Evolutionary conservation across 2,113 vertebrate species (phyloP).

Genomic region (Pituophis catenifer): DNA sequence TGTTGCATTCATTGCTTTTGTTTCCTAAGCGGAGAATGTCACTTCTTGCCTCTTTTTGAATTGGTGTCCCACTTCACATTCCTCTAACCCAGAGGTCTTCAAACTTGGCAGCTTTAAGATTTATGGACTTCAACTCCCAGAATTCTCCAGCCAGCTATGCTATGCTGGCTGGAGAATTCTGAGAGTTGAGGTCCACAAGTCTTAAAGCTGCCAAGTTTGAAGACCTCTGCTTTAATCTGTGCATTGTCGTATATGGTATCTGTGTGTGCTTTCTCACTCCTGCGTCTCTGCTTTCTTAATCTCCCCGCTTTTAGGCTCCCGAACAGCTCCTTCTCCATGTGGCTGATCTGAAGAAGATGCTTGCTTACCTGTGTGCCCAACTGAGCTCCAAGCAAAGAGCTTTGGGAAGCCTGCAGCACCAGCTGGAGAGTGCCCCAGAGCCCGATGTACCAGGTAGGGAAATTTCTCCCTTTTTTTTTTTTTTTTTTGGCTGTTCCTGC

Average conservation of each 20-base stretch:
- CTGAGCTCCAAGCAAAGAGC: constrained; percentile 59
- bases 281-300: not conserved
- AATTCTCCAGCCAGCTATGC: no score
- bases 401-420: constrained; percentile 53
- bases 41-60: not conserved
- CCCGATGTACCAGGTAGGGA: constrained; percentile 71
- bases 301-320: constrained; percentile 64
- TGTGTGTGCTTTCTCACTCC: not conserved
- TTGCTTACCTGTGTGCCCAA: constrained; percentile 59
- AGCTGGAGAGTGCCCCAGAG: constrained; percentile 46
- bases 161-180: no score
- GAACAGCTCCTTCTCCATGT: constrained; percentile 67
- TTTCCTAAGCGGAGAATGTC: not conserved
- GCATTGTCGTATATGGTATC: not conserved
- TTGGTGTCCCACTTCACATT: not conserved
- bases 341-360: constrained; percentile 60
- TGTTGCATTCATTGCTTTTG: not conserved
- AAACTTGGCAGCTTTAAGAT: no score
- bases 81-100: no score
- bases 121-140: no score
- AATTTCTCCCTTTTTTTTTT: not conserved
- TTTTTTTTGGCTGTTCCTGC: not conserved
- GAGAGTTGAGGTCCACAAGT: no score
- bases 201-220: no score
- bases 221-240: no score